These are phyloP conservation scores for Athrips mouffetella DNA, from an alignment of 2,888 invertebrate species.

Conservation along the genomic window DNA sequence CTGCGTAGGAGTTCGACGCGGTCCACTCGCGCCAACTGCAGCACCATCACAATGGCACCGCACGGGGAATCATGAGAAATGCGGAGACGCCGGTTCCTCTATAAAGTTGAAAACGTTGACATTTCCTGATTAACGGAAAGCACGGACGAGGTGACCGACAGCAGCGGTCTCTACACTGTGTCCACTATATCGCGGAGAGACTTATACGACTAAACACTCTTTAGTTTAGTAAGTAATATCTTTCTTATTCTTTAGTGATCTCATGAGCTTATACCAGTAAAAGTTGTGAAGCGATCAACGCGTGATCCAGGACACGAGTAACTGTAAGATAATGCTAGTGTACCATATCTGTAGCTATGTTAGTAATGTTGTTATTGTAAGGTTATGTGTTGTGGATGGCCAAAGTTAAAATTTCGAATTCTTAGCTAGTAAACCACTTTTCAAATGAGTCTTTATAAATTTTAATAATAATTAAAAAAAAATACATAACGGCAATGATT, in stretches of 20 bases:
- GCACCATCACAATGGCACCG: conserved; percentile 73
- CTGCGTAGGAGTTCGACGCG: conserved; percentile 70
- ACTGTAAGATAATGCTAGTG: background rate
- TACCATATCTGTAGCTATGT: conserved; percentile 3
- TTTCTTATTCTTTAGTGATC: background rate
- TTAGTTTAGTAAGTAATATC: background rate
- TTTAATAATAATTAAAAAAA: too few relatives aligned
- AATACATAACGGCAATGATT: too few relatives aligned
- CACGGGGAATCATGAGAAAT: conserved; percentile 72
- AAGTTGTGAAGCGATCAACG: too few relatives aligned
- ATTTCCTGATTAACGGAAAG: conserved; percentile 75
- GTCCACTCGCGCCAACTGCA: conserved; percentile 75
- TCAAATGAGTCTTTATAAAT: too few relatives aligned
- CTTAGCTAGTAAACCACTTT: too few relatives aligned
- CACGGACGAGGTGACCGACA: conserved; percentile 70
- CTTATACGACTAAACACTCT: conserved; percentile 47
- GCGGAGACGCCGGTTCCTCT: conserved; percentile 61
- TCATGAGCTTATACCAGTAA: conserved; percentile 1
- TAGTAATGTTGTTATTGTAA: too few relatives aligned
- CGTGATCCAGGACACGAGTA: conserved; percentile 23
- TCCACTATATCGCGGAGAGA: conserved; percentile 64
- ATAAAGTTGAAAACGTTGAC: conserved; percentile 62
- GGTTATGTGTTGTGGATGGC: conserved; percentile 17
- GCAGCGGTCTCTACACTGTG: conserved; percentile 63
- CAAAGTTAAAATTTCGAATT: too few relatives aligned